A percentile compares a stretch with the other conserved stretches of the same genome.
phyloP scores from a whole-genome alignment of 1,140 invertebrate genomes.

The Drosophila nikananu region DNA sequence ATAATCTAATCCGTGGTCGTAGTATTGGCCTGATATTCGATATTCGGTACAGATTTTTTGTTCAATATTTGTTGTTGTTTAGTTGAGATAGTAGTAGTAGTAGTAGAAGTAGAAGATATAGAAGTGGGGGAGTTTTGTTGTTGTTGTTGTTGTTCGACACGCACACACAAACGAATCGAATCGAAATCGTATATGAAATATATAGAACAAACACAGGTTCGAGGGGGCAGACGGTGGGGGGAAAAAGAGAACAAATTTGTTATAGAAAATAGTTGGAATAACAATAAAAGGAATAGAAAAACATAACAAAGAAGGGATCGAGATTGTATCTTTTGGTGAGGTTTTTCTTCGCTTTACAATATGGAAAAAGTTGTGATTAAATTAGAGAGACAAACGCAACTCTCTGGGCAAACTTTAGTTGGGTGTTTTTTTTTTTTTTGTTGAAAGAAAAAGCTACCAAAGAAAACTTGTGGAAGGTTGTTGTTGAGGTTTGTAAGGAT shows the following conservation, averaged over 20 bases:
- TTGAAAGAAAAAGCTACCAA: constrained; percentile 26
- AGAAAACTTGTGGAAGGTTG: constrained; percentile 29
- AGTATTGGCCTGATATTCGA: constrained; percentile 89
- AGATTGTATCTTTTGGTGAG: constrained; percentile 37
- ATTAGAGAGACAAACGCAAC: constrained; percentile 32
- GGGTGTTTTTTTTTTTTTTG: background rate
- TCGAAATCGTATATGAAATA: constrained; percentile 50
- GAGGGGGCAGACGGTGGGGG: constrained; percentile 16
- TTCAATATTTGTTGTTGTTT: constrained; percentile 40
- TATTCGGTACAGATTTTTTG: constrained; percentile 25
- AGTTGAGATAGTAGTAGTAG: constrained; percentile 54
- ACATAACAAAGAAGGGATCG: constrained; percentile 1
- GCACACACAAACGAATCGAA: constrained; percentile 63
- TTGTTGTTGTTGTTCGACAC: constrained; percentile 53
- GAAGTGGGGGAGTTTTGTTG: constrained; percentile 45
- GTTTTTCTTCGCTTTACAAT: constrained; percentile 29
- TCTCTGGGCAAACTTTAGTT: constrained; percentile 30
- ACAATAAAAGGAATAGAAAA: constrained; percentile 19
- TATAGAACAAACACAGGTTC: constrained; percentile 51
- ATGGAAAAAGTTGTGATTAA: constrained; percentile 28
- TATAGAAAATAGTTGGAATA: constrained; percentile 46
- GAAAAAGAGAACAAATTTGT: constrained; percentile 48
- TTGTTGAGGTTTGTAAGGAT: constrained; percentile 3
- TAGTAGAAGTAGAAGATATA: constrained; percentile 54
- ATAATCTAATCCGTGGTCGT: constrained; percentile 95